A percentile compares a stretch with the other conserved stretches of the same genome.
phyloP scores from a whole-genome alignment of 2,797 vertebrate genomes.

The Huso huso region DNA sequence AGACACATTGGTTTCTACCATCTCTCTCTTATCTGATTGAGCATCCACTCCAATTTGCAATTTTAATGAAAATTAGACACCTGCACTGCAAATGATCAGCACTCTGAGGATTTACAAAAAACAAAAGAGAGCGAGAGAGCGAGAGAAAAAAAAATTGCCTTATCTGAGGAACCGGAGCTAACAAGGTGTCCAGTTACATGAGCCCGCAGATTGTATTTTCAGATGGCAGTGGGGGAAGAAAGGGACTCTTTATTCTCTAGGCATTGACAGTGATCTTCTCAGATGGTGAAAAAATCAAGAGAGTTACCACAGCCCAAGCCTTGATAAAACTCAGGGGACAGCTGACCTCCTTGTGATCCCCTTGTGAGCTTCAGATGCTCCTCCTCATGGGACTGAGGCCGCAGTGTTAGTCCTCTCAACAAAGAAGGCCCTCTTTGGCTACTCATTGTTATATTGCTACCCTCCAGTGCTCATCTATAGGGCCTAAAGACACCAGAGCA shows the following conservation, averaged over 20 bases:
- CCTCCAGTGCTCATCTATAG: not conserved
- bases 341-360: conserved; percentile 33
- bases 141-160: conserved; percentile 36
- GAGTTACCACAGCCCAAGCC: conserved; percentile 37
- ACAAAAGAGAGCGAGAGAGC: conserved; percentile 36
- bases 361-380: conserved; percentile 11
- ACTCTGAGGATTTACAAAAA: conserved; percentile 56
- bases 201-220: conserved; percentile 62
- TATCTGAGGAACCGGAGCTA: conserved; percentile 47
- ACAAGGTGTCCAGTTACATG: conserved; percentile 59
- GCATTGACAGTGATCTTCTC: conserved; percentile 58
- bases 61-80: conserved; percentile 94
- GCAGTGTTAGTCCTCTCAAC: not conserved
- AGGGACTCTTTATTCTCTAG: conserved; percentile 60
- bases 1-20: conserved; percentile 57
- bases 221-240: conserved; percentile 59
- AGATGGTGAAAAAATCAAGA: conserved; percentile 49
- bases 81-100: conserved; percentile 70
- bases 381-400: not conserved
- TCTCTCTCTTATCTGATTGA: conserved; percentile 72
- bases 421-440: conserved; percentile 5
- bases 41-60: conserved; percentile 75
- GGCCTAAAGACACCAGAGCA: not conserved
- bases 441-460: not conserved
- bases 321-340: conserved; percentile 48